Evolutionary conservation across 2,888 invertebrate genomes (phyloP).

Genomic region (Dascillus cervinus): DNA sequence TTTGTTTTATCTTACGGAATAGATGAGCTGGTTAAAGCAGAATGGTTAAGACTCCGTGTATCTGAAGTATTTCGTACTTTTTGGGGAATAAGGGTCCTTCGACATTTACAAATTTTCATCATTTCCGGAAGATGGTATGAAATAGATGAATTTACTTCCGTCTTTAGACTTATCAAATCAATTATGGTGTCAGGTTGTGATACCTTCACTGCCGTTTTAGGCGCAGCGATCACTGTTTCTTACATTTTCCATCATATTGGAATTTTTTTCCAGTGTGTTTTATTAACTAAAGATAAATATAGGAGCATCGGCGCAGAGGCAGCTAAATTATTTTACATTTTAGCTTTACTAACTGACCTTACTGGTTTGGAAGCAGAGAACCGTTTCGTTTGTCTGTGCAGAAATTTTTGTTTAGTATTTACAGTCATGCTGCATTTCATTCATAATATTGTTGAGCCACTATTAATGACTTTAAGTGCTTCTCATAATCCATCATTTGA

Average conservation of each 20-base stretch:
- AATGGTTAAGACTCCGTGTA: slow-evolving; percentile 84
- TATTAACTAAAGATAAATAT: slow-evolving; percentile 79
- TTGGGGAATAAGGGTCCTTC: slow-evolving; percentile 71
- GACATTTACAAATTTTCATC: slow-evolving; percentile 51
- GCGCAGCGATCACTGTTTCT: slow-evolving; percentile 88
- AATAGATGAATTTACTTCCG: slow-evolving; percentile 38
- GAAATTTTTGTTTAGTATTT: slow-evolving; percentile 85
- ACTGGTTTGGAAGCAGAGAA: slow-evolving; percentile 83
- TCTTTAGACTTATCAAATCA: slow-evolving; percentile 50
- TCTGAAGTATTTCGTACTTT: slow-evolving; percentile 83
- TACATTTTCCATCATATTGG: slow-evolving; percentile 86
- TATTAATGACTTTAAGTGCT: slow-evolving; percentile 84
- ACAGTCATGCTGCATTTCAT: slow-evolving; percentile 87
- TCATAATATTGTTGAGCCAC: slow-evolving; percentile 86
- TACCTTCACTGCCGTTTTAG: slow-evolving; percentile 81
- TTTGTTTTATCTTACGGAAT: slow-evolving; percentile 77
- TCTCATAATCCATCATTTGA: slow-evolving; percentile 73
- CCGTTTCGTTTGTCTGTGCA: slow-evolving; percentile 74
- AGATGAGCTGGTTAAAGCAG: slow-evolving; percentile 77
- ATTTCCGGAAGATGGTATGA: slow-evolving; percentile 35
- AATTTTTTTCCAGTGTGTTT: slow-evolving; percentile 80
- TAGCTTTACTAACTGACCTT: slow-evolving; percentile 84
- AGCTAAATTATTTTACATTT: slow-evolving; percentile 86
- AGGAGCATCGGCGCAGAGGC: slow-evolving; percentile 90
- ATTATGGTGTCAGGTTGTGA: slow-evolving; percentile 83